Conservation (phyloP, 2,888 invertebrate genomes). For the Lagria hirta region DNA sequence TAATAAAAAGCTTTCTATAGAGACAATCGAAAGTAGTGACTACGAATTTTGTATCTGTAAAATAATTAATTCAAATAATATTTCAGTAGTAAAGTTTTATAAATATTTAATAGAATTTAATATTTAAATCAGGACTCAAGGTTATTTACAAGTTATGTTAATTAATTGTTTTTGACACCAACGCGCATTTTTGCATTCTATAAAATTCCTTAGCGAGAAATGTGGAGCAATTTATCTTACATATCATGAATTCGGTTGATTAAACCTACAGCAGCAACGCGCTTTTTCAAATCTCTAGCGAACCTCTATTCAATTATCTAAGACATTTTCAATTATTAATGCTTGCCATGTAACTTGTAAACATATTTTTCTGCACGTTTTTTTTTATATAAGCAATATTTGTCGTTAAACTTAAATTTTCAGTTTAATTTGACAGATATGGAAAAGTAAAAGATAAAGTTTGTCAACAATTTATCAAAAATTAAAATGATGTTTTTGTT, state of each 20-base stretch:
- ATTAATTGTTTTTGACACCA: slow-evolving; percentile 22
- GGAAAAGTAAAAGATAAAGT: too few species aligned
- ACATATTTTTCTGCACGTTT: slow-evolving; percentile 21
- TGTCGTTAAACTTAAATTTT: too few species aligned
- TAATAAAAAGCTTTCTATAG: too few species aligned
- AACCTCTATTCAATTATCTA: slow-evolving; percentile 39
- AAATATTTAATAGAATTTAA: too few species aligned
- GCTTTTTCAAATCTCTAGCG: slow-evolving; percentile 38
- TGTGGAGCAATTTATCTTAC: slow-evolving; percentile 38
- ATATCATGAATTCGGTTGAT: slow-evolving; percentile 42
- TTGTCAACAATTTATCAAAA: too few species aligned
- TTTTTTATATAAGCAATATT: too few species aligned
- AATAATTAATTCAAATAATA: too few species aligned
- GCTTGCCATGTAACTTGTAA: slow-evolving; percentile 19
- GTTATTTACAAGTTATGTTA: slow-evolving; percentile 23
- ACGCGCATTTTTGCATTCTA: slow-evolving; percentile 23
- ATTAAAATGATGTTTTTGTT: too few species aligned
- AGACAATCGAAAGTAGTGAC: too few species aligned
- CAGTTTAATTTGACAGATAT: too few species aligned
- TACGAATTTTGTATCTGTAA: too few species aligned
- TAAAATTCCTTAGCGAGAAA: slow-evolving; percentile 24
- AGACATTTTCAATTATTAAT: slow-evolving; percentile 26
- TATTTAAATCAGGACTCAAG: slow-evolving; percentile 22
- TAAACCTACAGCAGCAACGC: slow-evolving; percentile 35
- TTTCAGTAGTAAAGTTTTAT: too few species aligned